A percentile compares a stretch with the other conserved stretches of the same genome.
Evolutionary conservation across 2,888 invertebrate species (phyloP).

Genomic region (Nymphalis c-album): DNA sequence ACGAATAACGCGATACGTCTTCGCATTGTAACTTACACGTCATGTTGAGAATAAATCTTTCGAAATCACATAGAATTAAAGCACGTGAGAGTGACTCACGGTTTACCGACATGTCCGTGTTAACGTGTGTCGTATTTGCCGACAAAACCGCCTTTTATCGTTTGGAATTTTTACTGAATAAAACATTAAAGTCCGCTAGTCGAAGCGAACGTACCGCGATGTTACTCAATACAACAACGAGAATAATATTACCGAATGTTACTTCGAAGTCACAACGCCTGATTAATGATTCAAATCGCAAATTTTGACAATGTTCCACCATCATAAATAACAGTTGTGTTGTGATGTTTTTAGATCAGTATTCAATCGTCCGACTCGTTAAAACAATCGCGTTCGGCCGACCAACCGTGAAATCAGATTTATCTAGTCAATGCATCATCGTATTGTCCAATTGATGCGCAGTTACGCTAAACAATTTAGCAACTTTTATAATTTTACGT

Average conservation of each 20-base stretch:
- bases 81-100: constrained; percentile 38
- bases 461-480: not conserved
- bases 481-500: not conserved
- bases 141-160: constrained; percentile 35
- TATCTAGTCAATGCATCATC: constrained; percentile 1
- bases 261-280: constrained; percentile 14
- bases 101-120: constrained; percentile 27
- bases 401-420: constrained; percentile 29
- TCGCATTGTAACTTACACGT: too few species aligned
- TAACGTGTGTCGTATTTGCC: constrained; percentile 27
- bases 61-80: constrained; percentile 11
- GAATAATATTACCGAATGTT: not conserved
- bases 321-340: constrained; percentile 36
- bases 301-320: constrained; percentile 30
- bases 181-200: constrained; percentile 34
- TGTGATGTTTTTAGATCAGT: constrained; percentile 32
- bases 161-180: constrained; percentile 40
- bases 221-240: constrained; percentile 8
- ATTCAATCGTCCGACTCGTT: constrained; percentile 21
- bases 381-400: constrained; percentile 23
- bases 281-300: constrained; percentile 31
- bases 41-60: too few species aligned
- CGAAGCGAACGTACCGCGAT: constrained; percentile 24
- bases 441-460: constrained; percentile 1
- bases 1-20: too few species aligned